Evolutionary conservation across 2,113 vertebrate species (phyloP), one percentile per base, ranked within the genome.

Genomic region (Chaenocephalus aceratus): DNA sequence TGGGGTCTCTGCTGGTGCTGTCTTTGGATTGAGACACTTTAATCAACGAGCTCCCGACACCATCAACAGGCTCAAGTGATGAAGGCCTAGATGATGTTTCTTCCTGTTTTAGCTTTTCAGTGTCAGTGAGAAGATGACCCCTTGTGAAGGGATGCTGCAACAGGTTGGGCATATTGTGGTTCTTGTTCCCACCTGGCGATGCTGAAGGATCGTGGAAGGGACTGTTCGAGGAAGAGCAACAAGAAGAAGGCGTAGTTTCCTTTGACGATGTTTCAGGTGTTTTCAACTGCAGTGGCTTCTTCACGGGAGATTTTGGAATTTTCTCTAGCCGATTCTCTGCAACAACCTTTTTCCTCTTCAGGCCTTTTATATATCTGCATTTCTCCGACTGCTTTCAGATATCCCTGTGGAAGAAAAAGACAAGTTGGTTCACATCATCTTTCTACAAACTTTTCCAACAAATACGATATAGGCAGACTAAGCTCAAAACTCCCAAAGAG

Each of bases 321-420:
- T 99, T 99, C 87, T 99, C 98, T 3, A 96, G 92, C 69, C 97
- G 96, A 90, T 97, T 99, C 93, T 98, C 97, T 70, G 94, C 95
- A 70, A 99, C 96, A 56, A 99, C 94, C 93, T 99, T 99, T 91
- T 99, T 99, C 74, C 98, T 96, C 91, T 99, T 99, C 82, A 99
- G 94, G 85, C 97, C 97, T 93, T 99, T 99, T 78, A 97, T 87
- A 86, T 89, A 71, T 98, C 97, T 41, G 94, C 94, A 88, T 92
- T 93, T 94, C 96, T 95, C 90, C 94, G 95, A 77, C 93, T 93
- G 92, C 94, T 90, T 82, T 97, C 97, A 21, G 95, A 85, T 84
- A 93, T 87, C 85, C 96, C 97, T 98, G 86, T n/a, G 49, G 64
- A 51, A 77, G 62, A 72, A 5, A 90, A 79, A 79, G 5, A 83